A percentile compares a stretch with the other conserved stretches of the same genome.
phyloP scores from a whole-genome alignment of 2,113 vertebrate species.

The Xiphias gladius region DNA sequence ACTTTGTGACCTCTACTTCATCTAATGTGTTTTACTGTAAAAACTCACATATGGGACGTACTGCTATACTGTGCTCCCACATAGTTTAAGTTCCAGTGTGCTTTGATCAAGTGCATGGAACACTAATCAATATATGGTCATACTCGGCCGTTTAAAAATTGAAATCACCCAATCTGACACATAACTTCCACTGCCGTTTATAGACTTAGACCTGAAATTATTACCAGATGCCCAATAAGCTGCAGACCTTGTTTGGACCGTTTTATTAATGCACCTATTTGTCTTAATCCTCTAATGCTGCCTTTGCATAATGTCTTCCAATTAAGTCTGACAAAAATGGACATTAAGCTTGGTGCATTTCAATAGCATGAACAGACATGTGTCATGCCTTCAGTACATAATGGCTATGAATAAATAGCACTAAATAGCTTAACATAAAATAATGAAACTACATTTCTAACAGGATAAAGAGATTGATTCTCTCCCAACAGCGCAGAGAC shows the following conservation, averaged over 20 bases:
- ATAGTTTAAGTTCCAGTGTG: slow-evolving; percentile 40
- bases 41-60: background rate
- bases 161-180: slow-evolving; percentile 50
- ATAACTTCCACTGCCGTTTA: slow-evolving; percentile 70
- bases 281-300: slow-evolving; percentile 47
- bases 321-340: slow-evolving; percentile 53
- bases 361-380: slow-evolving; percentile 37
- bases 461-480: slow-evolving; percentile 40
- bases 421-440: slow-evolving; percentile 49
- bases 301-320: slow-evolving; percentile 48
- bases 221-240: slow-evolving; percentile 52
- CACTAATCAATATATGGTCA: slow-evolving; percentile 67
- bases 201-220: slow-evolving; percentile 43
- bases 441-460: slow-evolving; percentile 33
- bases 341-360: slow-evolving; percentile 45
- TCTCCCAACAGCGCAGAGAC: slow-evolving; percentile 7
- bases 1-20: too few relatives aligned
- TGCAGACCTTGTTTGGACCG: slow-evolving; percentile 35
- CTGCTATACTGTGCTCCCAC: slow-evolving; percentile 12
- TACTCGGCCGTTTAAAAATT: slow-evolving; percentile 62
- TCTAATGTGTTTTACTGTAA: background rate
- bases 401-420: slow-evolving; percentile 44
- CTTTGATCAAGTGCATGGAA: slow-evolving; percentile 60
- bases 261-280: slow-evolving; percentile 62
- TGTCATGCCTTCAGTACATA: slow-evolving; percentile 24